Conservation (phyloP, 2,113 vertebrate species). For the Crocuta crocuta region DNA sequence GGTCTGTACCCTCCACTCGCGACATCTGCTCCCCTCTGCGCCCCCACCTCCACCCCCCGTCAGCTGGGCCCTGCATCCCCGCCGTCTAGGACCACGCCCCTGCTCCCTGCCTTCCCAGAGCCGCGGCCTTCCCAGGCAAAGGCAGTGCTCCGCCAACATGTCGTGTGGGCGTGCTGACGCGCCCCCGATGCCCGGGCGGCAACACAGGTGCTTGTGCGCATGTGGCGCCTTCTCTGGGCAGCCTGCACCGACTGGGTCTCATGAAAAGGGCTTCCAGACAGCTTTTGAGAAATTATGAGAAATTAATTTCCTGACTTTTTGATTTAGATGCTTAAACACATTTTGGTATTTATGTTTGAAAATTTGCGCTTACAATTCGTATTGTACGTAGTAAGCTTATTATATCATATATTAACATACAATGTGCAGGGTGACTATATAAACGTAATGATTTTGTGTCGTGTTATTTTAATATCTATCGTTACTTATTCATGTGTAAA, state of each 20-base stretch:
- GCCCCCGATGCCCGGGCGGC: background rate
- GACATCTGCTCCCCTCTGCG: background rate
- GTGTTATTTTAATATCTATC: background rate
- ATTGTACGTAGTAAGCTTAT: background rate
- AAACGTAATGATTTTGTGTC: background rate
- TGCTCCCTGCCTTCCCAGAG: background rate
- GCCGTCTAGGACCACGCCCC: too few species aligned
- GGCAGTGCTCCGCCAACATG: background rate
- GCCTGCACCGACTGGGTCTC: fast-evolving
- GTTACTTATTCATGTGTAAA: background rate
- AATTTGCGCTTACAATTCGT: background rate
- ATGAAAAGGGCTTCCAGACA: fast-evolving
- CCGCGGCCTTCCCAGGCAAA: background rate
- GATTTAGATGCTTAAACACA: background rate
- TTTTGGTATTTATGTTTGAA: background rate
- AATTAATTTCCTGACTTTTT: background rate
- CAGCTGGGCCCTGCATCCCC: background rate
- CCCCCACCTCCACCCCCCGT: background rate
- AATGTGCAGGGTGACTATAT: background rate
- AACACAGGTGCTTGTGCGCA: too few species aligned
- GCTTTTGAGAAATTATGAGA: fast-evolving
- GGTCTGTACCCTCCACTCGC: constrained; percentile 82
- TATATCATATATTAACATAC: background rate
- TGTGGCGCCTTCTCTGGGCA: background rate
- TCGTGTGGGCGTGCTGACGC: fast-evolving